These are phyloP conservation scores for Archips xylosteana DNA, from an alignment of 2,888 invertebrate genomes.

Conservation along the genomic window DNA sequence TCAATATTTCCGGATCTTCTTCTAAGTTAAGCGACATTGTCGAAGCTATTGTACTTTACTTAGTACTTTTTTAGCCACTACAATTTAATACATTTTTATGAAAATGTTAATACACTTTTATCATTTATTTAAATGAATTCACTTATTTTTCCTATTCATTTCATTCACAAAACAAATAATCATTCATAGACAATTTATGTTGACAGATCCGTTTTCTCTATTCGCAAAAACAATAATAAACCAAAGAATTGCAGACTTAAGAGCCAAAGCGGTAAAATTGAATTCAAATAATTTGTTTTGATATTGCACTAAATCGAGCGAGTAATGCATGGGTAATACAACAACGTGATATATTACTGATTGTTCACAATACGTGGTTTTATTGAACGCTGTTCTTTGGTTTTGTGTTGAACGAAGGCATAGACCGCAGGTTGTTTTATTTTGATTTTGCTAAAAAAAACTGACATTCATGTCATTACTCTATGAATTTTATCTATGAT, in stretches of 20 bases:
- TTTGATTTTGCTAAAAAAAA: too few species aligned
- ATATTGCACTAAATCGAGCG: too few species aligned
- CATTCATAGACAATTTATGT: not conserved
- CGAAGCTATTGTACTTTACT: not conserved
- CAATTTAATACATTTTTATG: not conserved
- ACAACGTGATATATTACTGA: too few species aligned
- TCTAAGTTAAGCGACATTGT: constrained; percentile 64
- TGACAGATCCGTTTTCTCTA: not conserved
- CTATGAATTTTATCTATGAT: constrained; percentile 11
- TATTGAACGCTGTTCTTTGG: too few species aligned
- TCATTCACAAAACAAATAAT: not conserved
- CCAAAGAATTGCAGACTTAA: not conserved
- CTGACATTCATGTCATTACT: not conserved
- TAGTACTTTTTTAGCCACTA: not conserved
- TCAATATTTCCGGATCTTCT: constrained; percentile 62
- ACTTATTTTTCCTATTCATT: not conserved
- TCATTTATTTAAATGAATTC: not conserved
- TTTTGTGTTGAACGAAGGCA: too few species aligned
- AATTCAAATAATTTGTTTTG: too few species aligned
- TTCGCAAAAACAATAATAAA: not conserved
- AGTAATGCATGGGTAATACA: too few species aligned
- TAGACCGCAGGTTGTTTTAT: too few species aligned
- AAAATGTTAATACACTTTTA: not conserved
- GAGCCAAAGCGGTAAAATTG: not conserved
- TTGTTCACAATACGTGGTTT: too few species aligned